Percentiles rank a stretch among this genome's conserved stretches.
These are phyloP conservation scores for Brachypodius melanocephalos DNA, from an alignment of 2,113 vertebrate genomes.

Conservation along the genomic window DNA sequence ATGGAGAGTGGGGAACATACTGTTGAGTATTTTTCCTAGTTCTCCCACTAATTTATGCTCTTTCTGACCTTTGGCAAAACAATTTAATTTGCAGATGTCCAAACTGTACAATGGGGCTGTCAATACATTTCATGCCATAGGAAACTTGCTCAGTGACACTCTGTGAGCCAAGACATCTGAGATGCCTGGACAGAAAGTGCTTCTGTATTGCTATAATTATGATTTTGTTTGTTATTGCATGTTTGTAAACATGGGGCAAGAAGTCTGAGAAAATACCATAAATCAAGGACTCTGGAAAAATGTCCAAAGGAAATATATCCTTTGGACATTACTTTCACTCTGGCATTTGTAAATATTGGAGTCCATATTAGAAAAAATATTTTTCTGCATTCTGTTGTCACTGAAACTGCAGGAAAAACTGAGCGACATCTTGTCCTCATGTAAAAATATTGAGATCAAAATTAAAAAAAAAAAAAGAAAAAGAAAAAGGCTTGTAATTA, in stretches of 20 bases:
- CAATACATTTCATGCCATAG: background rate
- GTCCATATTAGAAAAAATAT: background rate
- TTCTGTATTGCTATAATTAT: background rate
- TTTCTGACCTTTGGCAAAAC: conserved; percentile 17
- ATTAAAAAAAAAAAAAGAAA: background rate
- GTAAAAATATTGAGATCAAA: background rate
- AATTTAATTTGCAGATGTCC: background rate
- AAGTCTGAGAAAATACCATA: background rate
- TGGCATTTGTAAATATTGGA: background rate
- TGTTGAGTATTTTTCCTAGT: background rate
- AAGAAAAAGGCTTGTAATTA: background rate
- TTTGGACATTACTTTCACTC: background rate
- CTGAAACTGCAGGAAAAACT: background rate
- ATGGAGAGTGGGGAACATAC: background rate
- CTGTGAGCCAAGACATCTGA: background rate
- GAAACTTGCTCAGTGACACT: background rate
- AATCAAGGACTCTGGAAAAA: background rate
- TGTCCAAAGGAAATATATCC: background rate
- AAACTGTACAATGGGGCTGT: background rate
- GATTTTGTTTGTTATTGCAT: background rate
- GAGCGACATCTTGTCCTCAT: background rate
- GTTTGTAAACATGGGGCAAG: background rate
- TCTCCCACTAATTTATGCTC: background rate
- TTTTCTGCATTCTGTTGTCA: background rate
- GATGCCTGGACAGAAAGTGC: background rate